These are phyloP conservation scores for Plecotus auritus DNA, from an alignment of 2,113 vertebrate genomes.

Conservation along the genomic window DNA sequence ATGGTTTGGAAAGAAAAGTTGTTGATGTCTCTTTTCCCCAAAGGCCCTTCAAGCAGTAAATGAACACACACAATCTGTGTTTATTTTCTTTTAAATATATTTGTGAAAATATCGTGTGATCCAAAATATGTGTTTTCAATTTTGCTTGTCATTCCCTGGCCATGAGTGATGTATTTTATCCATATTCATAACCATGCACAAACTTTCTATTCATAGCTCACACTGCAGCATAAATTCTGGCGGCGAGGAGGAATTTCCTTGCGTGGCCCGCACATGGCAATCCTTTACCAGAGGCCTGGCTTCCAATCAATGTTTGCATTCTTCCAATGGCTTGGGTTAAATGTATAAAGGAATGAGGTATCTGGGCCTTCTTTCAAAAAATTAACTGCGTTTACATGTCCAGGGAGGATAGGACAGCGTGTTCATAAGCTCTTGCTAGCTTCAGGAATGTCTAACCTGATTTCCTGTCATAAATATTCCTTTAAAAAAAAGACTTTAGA, in stretches of 20 bases:
- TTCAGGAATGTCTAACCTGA: constrained; percentile 84
- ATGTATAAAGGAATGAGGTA: constrained; percentile 86
- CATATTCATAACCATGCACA: constrained; percentile 85
- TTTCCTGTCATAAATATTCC: constrained; percentile 87
- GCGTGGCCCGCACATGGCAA: constrained; percentile 77
- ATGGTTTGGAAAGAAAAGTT: constrained; percentile 76
- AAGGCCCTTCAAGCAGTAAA: constrained; percentile 77
- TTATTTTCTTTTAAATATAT: constrained; percentile 84
- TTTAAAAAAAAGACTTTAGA: constrained; percentile 77
- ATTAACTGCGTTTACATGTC: constrained; percentile 80
- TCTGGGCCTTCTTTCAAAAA: constrained; percentile 79
- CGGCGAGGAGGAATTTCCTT: constrained; percentile 81
- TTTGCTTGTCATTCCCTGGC: constrained; percentile 72
- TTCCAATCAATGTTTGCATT: constrained; percentile 83
- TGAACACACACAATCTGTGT: constrained; percentile 76
- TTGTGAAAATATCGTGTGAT: constrained; percentile 81
- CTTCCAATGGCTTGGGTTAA: constrained; percentile 78
- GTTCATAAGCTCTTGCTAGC: constrained; percentile 76
- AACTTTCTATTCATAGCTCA: constrained; percentile 88
- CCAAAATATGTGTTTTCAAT: constrained; percentile 84
- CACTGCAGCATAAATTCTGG: constrained; percentile 78
- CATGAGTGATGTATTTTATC: constrained; percentile 84
- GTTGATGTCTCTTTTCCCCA: constrained; percentile 76
- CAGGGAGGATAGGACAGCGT: constrained; percentile 75
- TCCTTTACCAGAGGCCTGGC: constrained; percentile 81